Percentiles rank a stretch among this genome's conserved stretches.
phyloP scores from a whole-genome alignment of 2,113 vertebrate genomes.

The Limnothrissa miodon region DNA sequence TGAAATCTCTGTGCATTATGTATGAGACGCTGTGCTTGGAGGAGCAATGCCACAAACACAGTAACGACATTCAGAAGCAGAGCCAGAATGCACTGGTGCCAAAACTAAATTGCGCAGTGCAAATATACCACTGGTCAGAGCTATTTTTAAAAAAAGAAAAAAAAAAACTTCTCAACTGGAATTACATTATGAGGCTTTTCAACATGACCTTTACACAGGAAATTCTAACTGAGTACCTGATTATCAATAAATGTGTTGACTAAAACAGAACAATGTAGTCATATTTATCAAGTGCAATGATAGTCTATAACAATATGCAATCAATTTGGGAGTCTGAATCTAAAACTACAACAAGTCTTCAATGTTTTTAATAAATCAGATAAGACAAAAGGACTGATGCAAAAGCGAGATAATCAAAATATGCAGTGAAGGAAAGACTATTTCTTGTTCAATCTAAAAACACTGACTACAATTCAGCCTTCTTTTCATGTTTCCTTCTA shows the following conservation, averaged over 20 bases:
- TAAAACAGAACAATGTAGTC: not conserved
- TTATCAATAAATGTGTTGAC: not conserved
- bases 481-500: not conserved
- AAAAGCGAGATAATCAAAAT: not conserved
- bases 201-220: not conserved
- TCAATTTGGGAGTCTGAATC: no score
- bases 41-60: not conserved
- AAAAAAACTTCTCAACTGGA: not conserved
- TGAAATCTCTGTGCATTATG: conserved; percentile 27
- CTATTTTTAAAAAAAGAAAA: not conserved
- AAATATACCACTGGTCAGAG: not conserved
- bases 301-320: not conserved
- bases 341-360: not conserved
- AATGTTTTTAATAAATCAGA: not conserved
- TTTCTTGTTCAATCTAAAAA: not conserved
- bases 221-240: not conserved
- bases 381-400: not conserved
- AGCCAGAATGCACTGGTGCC: not conserved
- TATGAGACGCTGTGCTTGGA: not conserved
- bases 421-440: not conserved
- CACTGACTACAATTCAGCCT: not conserved
- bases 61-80: conserved; percentile 10
- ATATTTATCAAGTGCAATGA: not conserved
- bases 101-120: not conserved
- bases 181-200: not conserved